A percentile compares a stretch with the other conserved stretches of the same genome.
Evolutionary conservation across 1,140 invertebrate genomes (phyloP).

Genomic region (Homarus americanus): DNA sequence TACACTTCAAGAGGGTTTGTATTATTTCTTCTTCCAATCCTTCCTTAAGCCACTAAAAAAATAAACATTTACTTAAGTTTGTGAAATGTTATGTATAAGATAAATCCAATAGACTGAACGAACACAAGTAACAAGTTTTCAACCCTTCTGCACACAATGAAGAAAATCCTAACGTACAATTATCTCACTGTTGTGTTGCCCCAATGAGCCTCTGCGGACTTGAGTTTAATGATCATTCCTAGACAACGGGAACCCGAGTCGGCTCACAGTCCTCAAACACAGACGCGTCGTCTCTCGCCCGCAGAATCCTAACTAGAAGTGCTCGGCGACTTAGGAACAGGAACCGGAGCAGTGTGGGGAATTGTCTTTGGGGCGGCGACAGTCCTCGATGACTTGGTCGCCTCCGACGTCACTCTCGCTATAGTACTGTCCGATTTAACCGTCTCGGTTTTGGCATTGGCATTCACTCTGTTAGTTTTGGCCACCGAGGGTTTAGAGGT

Average conservation of each 20-base stretch:
- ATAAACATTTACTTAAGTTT: constrained; percentile 37
- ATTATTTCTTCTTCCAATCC: background rate
- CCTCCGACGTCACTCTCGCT: background rate
- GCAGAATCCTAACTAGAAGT: constrained; percentile 42
- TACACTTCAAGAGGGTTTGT: background rate
- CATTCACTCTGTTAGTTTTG: background rate
- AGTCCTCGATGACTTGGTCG: background rate
- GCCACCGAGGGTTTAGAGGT: background rate
- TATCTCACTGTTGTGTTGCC: background rate
- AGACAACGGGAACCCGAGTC: background rate
- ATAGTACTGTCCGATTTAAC: constrained; percentile 28
- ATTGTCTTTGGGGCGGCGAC: background rate
- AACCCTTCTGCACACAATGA: constrained; percentile 27
- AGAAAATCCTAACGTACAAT: constrained; percentile 14
- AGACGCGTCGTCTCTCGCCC: background rate
- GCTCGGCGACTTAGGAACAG: constrained; percentile 53
- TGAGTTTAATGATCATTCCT: constrained; percentile 24
- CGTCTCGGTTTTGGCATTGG: background rate
- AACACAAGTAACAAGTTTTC: constrained; percentile 14
- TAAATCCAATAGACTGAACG: constrained; percentile 28
- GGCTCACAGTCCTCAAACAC: constrained; percentile 3
- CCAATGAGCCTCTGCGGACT: background rate
- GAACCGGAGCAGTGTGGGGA: constrained; percentile 57
- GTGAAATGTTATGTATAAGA: constrained; percentile 7
- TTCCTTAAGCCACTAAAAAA: constrained; percentile 39